Base-by-base conservation (phyloP, 2,888 invertebrate species). In the Aphodius sticticus region DNA sequence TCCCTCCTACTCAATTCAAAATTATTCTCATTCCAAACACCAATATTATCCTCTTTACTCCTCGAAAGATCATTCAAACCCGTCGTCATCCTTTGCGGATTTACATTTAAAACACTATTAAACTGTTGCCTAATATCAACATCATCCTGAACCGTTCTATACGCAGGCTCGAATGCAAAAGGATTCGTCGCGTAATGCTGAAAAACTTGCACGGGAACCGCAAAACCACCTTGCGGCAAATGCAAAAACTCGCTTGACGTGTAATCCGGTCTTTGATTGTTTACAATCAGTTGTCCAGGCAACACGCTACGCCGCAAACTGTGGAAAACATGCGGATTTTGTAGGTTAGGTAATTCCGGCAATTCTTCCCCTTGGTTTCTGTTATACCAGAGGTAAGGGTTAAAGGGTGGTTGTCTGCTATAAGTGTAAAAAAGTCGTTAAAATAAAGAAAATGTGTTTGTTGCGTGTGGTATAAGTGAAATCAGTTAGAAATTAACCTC, bases 351-450 rank as follows among this genome's bases (percentile, higher is more conserved):
- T 82, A 87, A 84, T 84, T 87, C 87, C 84, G 87, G 85, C 76
- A 86, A 83, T 81, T 86, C 86, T 83, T 86, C 85, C 76, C 81
- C 79, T 26, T 82, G 79, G 83, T 84, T 78, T 81, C 83, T 80
- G 82, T 85, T 86, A 84, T 86, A 86, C 87, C 88, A 87, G 83
- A 88, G 85, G 85, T 87, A 86, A 84, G 87, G 87, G 84, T 88
- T 88, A 87, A 87, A 86, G 84, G 87, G 86, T 84, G 86, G 87
- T 84, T 86, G 87, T 81, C 85, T 85, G 85, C 88, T 88, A 88
- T 85, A 88, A 88, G 85, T 84, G 85, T 84, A 81, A 83, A 84
- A 84, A 84, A 81, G 82, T 82, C 77, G 81, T 78, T 77, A 80
- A 76, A 80, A 80, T 77, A 80, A 76, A 80, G 78, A 35, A 80